These are phyloP conservation scores for Stigmatopora nigra DNA, from an alignment of 2,113 vertebrate genomes.

Conservation along the genomic window DNA sequence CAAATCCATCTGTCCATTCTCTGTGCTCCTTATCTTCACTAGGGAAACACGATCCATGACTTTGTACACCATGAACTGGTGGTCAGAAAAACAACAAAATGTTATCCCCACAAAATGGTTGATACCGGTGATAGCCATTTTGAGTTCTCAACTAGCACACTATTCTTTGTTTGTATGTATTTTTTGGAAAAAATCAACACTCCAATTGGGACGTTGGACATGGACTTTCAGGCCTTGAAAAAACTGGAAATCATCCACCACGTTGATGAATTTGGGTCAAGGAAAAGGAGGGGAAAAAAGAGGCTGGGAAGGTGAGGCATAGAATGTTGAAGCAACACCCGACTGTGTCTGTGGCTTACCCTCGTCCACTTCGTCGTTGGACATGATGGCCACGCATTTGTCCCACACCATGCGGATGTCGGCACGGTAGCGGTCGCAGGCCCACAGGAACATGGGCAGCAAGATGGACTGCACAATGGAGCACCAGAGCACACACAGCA, in stretches of 20 bases:
- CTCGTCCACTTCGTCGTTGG: slow-evolving; percentile 79
- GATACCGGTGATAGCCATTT: too few relatives aligned
- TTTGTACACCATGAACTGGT: too few relatives aligned
- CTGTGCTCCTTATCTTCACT: too few relatives aligned
- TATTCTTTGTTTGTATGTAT: too few relatives aligned
- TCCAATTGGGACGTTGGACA: not conserved
- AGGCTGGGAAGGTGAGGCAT: slow-evolving; percentile 15
- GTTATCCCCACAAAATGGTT: too few relatives aligned
- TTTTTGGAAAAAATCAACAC: not conserved
- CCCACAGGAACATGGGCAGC: slow-evolving; percentile 85
- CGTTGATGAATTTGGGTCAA: slow-evolving; percentile 23
- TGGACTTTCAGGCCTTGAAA: slow-evolving; percentile 9
- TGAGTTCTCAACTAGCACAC: too few relatives aligned
- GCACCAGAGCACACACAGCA: slow-evolving; percentile 86
- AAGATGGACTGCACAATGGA: slow-evolving; percentile 85
- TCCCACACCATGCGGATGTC: slow-evolving; percentile 83
- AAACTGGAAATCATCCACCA: slow-evolving; percentile 13
- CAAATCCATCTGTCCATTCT: too few relatives aligned
- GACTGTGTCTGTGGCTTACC: slow-evolving; percentile 62
- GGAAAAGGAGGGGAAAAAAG: slow-evolving; percentile 5
- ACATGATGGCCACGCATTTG: slow-evolving; percentile 85
- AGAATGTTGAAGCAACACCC: slow-evolving; percentile 5
- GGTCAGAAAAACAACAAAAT: too few relatives aligned
- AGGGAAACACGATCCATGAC: too few relatives aligned
- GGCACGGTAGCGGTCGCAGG: slow-evolving; percentile 85